Evolutionary conservation across 1,140 invertebrate genomes (phyloP).

Genomic region (Drosophila tristis): DNA sequence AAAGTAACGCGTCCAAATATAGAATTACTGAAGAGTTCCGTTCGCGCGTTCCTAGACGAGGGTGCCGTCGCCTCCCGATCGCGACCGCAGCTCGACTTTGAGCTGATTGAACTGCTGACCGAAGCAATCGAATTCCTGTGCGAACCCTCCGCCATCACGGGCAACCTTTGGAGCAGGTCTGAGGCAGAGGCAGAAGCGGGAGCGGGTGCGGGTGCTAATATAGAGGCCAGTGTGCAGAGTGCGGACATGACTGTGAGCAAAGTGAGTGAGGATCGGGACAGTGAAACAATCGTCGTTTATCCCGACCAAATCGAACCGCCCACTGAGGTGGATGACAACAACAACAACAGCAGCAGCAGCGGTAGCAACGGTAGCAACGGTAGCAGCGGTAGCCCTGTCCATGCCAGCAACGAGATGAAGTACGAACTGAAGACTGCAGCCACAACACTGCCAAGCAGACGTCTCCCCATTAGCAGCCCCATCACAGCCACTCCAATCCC

Average conservation of each 20-base stretch:
- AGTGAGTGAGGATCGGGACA: slow-evolving; percentile 64
- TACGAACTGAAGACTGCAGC: slow-evolving; percentile 49
- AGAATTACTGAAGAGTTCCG: slow-evolving; percentile 62
- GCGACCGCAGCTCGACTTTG: slow-evolving; percentile 38
- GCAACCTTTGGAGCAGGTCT: slow-evolving; percentile 54
- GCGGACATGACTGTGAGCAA: slow-evolving; percentile 71
- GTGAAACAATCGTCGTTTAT: slow-evolving; percentile 61
- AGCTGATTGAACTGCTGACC: slow-evolving; percentile 59
- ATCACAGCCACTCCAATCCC: no score
- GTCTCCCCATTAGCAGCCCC: background rate
- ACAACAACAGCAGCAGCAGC: slow-evolving; percentile 27
- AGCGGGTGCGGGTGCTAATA: slow-evolving; percentile 11
- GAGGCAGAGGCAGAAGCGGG: slow-evolving; percentile 1
- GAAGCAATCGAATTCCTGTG: slow-evolving; percentile 56
- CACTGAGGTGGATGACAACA: slow-evolving; percentile 46
- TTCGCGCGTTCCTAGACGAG: slow-evolving; percentile 52
- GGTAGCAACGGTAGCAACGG: slow-evolving; percentile 1
- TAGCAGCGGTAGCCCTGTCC: background rate
- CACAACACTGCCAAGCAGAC: slow-evolving; percentile 14
- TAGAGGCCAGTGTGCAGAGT: slow-evolving; percentile 25
- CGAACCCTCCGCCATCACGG: slow-evolving; percentile 44
- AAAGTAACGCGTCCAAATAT: slow-evolving; percentile 57
- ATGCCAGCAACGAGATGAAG: slow-evolving; percentile 52
- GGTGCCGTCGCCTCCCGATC: slow-evolving; percentile 11
- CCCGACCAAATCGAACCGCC: slow-evolving; percentile 59